These are phyloP conservation scores for Agrilus biguttatus DNA, from an alignment of 2,888 invertebrate species.

Conservation along the genomic window DNA sequence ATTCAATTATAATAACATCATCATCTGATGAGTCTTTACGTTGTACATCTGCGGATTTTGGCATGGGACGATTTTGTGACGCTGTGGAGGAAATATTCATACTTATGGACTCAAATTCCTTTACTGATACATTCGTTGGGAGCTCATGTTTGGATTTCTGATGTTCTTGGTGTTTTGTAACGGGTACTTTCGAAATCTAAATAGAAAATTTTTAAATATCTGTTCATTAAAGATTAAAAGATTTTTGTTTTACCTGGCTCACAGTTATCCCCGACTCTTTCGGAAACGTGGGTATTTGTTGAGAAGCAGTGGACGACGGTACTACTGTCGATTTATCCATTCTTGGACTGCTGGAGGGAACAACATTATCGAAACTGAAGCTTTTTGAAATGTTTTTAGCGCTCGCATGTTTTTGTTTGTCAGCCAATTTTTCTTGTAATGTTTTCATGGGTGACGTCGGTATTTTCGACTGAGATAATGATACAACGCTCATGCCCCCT, in stretches of 20 bases:
- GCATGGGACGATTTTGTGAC: slow-evolving; percentile 17
- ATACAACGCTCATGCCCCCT: neutral
- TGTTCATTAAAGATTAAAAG: too few relatives aligned
- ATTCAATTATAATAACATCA: slow-evolving; percentile 21
- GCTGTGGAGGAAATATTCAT: slow-evolving; percentile 10
- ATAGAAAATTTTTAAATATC: too few relatives aligned
- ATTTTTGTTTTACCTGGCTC: slow-evolving; percentile 21
- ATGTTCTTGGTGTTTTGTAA: neutral
- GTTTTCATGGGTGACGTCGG: slow-evolving; percentile 37
- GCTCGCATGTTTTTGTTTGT: slow-evolving; percentile 38
- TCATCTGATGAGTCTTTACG: slow-evolving; percentile 14
- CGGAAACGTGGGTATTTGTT: slow-evolving; percentile 19
- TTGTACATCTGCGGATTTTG: slow-evolving; percentile 12
- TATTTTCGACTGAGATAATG: slow-evolving; percentile 7
- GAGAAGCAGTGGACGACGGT: slow-evolving; percentile 8
- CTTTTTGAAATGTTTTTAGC: slow-evolving; percentile 9
- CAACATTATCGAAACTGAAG: slow-evolving; percentile 6
- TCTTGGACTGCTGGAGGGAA: slow-evolving; percentile 3
- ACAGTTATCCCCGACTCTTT: slow-evolving; percentile 26
- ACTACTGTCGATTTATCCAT: slow-evolving; percentile 10
- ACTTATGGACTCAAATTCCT: neutral
- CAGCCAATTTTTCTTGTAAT: slow-evolving; percentile 52
- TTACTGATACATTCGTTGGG: neutral
- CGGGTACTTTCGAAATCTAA: neutral
- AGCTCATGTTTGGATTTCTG: neutral